Evolutionary conservation across 2,888 invertebrate genomes (phyloP).

Genomic region (Drosophila kambysellisi): DNA sequence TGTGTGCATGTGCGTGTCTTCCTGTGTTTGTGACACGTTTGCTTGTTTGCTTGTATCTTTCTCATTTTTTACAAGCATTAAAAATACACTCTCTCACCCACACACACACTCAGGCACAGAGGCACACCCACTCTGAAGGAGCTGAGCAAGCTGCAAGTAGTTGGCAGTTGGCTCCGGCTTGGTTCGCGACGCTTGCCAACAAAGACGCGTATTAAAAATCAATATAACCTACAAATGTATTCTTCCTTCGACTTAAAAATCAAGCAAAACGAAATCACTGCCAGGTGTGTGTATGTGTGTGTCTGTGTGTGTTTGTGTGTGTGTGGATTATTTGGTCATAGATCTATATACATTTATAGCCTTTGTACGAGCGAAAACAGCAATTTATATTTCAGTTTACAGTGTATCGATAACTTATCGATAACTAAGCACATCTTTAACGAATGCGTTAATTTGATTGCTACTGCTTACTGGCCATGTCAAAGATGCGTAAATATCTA

Average conservation of each 20-base stretch:
- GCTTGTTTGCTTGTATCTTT: slow-evolving; percentile 45
- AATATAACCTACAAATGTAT: slow-evolving; percentile 75
- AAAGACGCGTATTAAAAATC: slow-evolving; percentile 71
- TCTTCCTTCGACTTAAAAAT: slow-evolving; percentile 44
- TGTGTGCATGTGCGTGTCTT: slow-evolving; percentile 14
- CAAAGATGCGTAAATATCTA: neutral
- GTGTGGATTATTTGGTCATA: neutral
- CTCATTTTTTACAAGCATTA: slow-evolving; percentile 56
- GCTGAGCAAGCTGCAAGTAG: slow-evolving; percentile 55
- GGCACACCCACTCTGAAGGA: neutral
- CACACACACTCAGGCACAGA: neutral
- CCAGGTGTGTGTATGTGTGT: neutral
- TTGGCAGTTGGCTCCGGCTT: slow-evolving; percentile 48
- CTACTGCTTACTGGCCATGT: neutral
- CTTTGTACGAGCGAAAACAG: neutral
- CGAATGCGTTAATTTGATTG: neutral
- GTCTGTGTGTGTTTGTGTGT: neutral
- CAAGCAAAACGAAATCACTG: slow-evolving; percentile 2
- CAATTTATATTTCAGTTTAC: neutral
- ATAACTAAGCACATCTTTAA: neutral
- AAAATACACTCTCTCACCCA: slow-evolving; percentile 24
- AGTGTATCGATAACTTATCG: neutral
- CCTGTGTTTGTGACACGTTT: slow-evolving; percentile 37
- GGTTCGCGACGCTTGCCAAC: slow-evolving; percentile 53
- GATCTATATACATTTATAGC: neutral